Evolutionary conservation across 2,888 invertebrate genomes (phyloP).

Genomic region (Leptothorax acervorum): DNA sequence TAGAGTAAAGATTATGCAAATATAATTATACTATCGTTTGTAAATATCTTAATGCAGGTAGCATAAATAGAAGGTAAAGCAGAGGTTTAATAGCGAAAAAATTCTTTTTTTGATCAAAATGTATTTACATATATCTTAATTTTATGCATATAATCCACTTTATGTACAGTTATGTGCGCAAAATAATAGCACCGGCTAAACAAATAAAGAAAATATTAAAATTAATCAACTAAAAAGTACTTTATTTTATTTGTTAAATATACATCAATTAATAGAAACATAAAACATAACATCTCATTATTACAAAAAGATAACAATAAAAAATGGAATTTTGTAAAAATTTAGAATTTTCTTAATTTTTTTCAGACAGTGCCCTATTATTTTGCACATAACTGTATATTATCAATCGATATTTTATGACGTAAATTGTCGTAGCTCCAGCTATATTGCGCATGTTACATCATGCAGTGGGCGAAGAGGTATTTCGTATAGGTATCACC

Average conservation of each 20-base stretch:
- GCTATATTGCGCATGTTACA: slow-evolving; percentile 87
- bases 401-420: background rate
- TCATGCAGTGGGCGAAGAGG: slow-evolving; percentile 85
- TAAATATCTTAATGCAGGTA: background rate
- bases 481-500: slow-evolving; percentile 85
- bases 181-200: too few species aligned
- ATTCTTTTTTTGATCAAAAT: background rate
- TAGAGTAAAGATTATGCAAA: background rate
- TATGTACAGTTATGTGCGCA: too few species aligned
- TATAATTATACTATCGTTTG: background rate
- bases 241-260: too few species aligned
- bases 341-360: too few species aligned
- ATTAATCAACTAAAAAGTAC: too few species aligned
- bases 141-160: background rate
- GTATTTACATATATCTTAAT: background rate
- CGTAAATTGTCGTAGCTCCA: slow-evolving; percentile 67
- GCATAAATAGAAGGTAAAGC: background rate
- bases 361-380: too few species aligned
- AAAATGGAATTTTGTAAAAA: too few species aligned
- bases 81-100: background rate
- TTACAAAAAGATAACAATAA: too few species aligned
- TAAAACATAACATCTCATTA: too few species aligned
- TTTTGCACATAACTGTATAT: too few species aligned
- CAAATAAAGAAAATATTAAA: too few species aligned
- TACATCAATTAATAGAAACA: too few species aligned